A percentile compares a stretch with the other conserved stretches of the same genome.
Conservation (phyloP, 2,113 vertebrate genomes). For the Ardeotis arabs region DNA sequence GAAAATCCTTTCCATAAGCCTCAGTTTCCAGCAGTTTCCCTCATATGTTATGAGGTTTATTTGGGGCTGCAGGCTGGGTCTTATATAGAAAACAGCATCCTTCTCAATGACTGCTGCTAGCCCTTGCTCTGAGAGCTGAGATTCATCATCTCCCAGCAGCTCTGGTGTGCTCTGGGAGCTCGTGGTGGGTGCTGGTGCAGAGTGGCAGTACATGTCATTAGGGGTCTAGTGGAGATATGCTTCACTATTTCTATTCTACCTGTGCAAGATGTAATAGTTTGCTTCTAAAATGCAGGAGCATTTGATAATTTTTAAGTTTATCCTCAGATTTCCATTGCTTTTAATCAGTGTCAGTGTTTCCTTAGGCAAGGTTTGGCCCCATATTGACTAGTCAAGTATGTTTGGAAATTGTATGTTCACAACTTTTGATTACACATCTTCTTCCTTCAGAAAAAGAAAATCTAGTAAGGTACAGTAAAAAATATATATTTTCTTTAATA, state of each 20-base stretch:
- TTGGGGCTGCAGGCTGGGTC: background rate
- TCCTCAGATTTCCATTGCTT: background rate
- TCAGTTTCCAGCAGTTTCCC: background rate
- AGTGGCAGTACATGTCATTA: background rate
- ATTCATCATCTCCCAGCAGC: background rate
- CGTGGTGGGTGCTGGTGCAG: background rate
- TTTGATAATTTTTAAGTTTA: background rate
- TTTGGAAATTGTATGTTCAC: background rate
- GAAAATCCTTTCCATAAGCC: background rate
- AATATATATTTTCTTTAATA: background rate
- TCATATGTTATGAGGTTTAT: background rate
- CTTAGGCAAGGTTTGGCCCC: background rate
- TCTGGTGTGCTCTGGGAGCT: background rate
- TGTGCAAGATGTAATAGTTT: background rate
- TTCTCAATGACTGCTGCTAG: background rate
- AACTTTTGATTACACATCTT: background rate
- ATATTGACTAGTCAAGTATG: background rate
- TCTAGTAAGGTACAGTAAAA: background rate
- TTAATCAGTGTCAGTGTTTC: background rate
- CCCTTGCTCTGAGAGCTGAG: background rate
- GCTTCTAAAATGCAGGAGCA: background rate
- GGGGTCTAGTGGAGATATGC: background rate
- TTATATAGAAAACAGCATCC: background rate
- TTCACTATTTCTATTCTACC: background rate
- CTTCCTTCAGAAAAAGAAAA: background rate